Conservation (phyloP, 1,140 invertebrate species). For the Portunus trituberculatus region DNA sequence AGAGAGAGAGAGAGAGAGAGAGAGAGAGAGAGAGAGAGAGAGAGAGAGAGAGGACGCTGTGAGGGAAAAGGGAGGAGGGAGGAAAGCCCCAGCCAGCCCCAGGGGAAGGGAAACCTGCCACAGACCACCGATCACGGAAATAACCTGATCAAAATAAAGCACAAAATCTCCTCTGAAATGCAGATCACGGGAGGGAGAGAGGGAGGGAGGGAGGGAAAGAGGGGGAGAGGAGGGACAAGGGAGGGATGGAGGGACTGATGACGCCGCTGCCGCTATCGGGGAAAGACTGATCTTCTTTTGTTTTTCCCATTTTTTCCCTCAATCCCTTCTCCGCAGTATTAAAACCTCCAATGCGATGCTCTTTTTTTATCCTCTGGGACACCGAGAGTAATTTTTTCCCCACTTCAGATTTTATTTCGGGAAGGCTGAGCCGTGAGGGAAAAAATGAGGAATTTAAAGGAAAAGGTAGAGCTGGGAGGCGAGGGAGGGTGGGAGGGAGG, state of each 20-base stretch:
- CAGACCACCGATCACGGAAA: slow-evolving; percentile 44
- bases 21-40: slow-evolving; percentile 35
- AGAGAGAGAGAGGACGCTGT: background rate
- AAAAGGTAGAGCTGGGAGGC: background rate
- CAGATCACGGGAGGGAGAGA: slow-evolving; percentile 40
- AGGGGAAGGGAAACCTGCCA: background rate
- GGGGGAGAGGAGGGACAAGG: background rate
- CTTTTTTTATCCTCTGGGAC: background rate
- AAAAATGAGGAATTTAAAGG: slow-evolving; percentile 24
- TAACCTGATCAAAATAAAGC: slow-evolving; percentile 67
- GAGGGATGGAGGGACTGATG: background rate
- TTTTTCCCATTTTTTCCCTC: background rate
- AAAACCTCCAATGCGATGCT: background rate
- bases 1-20: background rate
- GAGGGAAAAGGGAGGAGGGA: slow-evolving; percentile 3
- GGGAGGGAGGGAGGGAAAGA: background rate
- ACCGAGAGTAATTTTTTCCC: background rate
- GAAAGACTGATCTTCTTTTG: slow-evolving; percentile 23
- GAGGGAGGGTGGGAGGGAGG: background rate
- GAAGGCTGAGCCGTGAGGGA: background rate
- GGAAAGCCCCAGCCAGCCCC: background rate
- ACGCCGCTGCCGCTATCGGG: background rate
- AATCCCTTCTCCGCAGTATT: background rate
- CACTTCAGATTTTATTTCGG: slow-evolving; percentile 23
- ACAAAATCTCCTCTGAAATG: slow-evolving; percentile 64